These are phyloP conservation scores for Hippoglossus hippoglossus DNA, from an alignment of 2,797 vertebrate species.

Conservation along the genomic window DNA sequence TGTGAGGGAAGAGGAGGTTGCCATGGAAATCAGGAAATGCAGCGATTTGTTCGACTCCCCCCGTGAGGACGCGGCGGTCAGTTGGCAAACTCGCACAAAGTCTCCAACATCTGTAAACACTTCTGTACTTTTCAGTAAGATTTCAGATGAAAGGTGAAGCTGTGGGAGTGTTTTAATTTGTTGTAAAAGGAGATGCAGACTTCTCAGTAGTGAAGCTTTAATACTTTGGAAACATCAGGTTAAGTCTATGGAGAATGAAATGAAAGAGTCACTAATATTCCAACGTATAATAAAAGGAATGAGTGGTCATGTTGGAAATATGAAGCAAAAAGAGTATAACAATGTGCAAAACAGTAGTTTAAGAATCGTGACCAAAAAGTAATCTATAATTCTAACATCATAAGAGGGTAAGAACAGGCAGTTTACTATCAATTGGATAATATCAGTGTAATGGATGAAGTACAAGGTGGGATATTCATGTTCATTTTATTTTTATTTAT, in stretches of 20 bases:
- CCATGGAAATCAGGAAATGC: slow-evolving; percentile 77
- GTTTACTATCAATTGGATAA: too few species aligned
- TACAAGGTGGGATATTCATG: too few species aligned
- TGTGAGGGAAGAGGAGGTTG: slow-evolving; percentile 72
- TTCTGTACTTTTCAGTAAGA: not conserved
- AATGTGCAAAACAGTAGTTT: too few species aligned
- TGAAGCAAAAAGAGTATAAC: not conserved
- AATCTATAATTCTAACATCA: too few species aligned
- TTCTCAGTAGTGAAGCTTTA: not conserved
- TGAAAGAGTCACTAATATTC: too few species aligned
- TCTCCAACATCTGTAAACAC: slow-evolving; percentile 48
- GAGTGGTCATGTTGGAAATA: not conserved
- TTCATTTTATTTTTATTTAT: too few species aligned
- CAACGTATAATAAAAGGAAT: not conserved
- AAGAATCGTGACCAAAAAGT: too few species aligned
- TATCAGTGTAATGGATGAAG: too few species aligned
- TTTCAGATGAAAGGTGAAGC: not conserved
- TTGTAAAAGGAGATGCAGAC: not conserved
- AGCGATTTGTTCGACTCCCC: slow-evolving; percentile 49
- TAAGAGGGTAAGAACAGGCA: too few species aligned
- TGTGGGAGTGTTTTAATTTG: not conserved
- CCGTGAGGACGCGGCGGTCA: slow-evolving; percentile 29
- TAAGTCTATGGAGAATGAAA: not conserved
- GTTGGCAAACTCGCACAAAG: slow-evolving; percentile 32
- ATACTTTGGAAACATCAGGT: not conserved